Evolutionary conservation across 2,888 invertebrate genomes (phyloP).

Genomic region (Eupelmus urozonus): DNA sequence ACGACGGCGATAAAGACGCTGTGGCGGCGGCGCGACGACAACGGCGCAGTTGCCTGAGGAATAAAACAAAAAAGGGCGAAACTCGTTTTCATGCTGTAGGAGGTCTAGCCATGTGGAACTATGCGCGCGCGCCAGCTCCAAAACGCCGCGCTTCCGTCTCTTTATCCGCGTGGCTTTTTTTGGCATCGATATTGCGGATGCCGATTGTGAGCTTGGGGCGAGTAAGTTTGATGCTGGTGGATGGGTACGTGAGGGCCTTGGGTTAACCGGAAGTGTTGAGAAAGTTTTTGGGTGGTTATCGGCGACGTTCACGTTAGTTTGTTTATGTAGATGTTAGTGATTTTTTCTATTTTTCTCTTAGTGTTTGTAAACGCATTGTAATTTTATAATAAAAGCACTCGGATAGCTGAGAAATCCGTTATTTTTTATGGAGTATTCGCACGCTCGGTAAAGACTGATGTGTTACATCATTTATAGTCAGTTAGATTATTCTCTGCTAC

Average conservation of each 20-base stretch:
- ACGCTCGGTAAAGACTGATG: not conserved
- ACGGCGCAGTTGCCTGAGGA: too few species aligned
- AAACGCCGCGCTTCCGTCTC: not conserved
- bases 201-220: constrained; percentile 14
- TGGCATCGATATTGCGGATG: constrained; percentile 21
- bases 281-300: too few species aligned
- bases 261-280: not conserved
- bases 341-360: not conserved
- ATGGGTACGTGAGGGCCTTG: not conserved
- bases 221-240: too few species aligned
- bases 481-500: not conserved
- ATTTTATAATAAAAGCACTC: not conserved
- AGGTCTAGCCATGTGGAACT: not conserved
- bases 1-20: not conserved
- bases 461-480: constrained; percentile 39
- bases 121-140: not conserved
- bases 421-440: constrained; percentile 8
- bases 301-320: too few species aligned
- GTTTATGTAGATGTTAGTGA: too few species aligned
- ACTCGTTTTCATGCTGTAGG: not conserved
- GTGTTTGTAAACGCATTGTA: not conserved
- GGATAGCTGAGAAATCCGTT: not conserved
- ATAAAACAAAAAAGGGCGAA: not conserved
- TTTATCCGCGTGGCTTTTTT: constrained; percentile 11
- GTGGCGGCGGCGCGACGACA: too few species aligned